Conservation (phyloP, 2,888 invertebrate genomes). For the Eustalomyia histrio region DNA sequence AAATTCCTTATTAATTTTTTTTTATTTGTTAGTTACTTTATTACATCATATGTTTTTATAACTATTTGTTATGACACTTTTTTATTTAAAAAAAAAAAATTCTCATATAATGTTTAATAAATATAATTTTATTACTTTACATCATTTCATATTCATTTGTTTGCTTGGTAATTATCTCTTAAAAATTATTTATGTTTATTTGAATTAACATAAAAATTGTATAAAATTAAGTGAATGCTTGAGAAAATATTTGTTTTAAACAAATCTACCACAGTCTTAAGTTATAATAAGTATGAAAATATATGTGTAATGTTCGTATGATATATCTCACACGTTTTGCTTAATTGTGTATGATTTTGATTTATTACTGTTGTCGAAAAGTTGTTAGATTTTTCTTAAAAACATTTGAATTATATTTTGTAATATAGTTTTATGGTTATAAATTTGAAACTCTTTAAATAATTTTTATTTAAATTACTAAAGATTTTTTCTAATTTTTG, state of each 20-base stretch:
- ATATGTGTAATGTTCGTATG: conserved; percentile 12
- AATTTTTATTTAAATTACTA: too few relatives aligned
- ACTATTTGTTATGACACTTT: neutral
- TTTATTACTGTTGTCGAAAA: neutral
- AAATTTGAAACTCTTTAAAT: too few relatives aligned
- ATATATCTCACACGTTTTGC: neutral
- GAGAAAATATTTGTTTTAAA: conserved; percentile 3
- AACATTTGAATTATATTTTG: too few relatives aligned
- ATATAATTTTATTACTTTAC: conserved; percentile 1
- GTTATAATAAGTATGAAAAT: neutral
- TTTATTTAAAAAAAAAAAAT: neutral
- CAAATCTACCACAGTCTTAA: conserved; percentile 20
- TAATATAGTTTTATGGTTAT: too few relatives aligned
- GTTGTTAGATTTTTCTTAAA: neutral
- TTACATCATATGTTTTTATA: neutral
- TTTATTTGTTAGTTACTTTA: neutral
- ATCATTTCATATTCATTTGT: neutral
- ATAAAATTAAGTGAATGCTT: conserved; percentile 2
- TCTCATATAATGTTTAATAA: neutral
- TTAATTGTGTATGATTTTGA: neutral
- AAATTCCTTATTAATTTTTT: neutral
- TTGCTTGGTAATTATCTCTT: neutral
- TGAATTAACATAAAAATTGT: conserved; percentile 5
- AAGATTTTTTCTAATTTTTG: too few relatives aligned
- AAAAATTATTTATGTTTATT: conserved; percentile 7